Evolutionary conservation across 2,888 invertebrate genomes (phyloP), one percentile per base, ranked within the genome.

Genomic region (Augiades crinisus): DNA sequence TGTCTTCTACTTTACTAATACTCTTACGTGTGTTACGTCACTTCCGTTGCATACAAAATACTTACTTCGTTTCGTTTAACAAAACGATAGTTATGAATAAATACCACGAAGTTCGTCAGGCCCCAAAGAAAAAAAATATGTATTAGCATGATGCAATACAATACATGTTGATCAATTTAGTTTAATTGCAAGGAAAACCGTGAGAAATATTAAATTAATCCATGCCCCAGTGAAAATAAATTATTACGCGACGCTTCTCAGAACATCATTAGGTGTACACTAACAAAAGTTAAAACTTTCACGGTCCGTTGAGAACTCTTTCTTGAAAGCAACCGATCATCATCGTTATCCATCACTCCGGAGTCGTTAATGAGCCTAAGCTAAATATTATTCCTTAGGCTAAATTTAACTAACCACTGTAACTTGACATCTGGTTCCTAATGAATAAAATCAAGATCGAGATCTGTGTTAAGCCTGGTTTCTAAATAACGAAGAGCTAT

Each of bases 301-400:
- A 57, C 53, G 55, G 55, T 57, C 56, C 52, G 40, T 53, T 56
- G 58, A 53, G 47, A 64, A 62, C 61, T 61, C 56, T 58, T 61
- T 60, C 55, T 22, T 34, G 47, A 49, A 49, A 40, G 41, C 57
- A 60, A 59, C 59, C 57, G 57, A 59, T 63, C 64, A 61, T 58
- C 63, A 54, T 45, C 41, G 21, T 49, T 73, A 79, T 81, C 72
- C 71, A 79, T 81, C 81, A 79, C 64, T 75, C 65, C 56, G 63
- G 68, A 74, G 63, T 65, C 72, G 75, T 72, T 81, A 80, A 80
- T 81, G 78, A 80, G 70, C 69, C 67, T 62, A 68, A 78, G 72
- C 30, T 34, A 52, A 40, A 51, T 36, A 37, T 37, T 51, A 45
- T 49, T 49, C 34, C 19, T 33, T 12, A 10, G 7, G 34, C 17